A percentile compares a stretch with the other conserved stretches of the same genome.
Conservation (phyloP, 2,113 vertebrate species). For the Coptodon bakossiorum region DNA sequence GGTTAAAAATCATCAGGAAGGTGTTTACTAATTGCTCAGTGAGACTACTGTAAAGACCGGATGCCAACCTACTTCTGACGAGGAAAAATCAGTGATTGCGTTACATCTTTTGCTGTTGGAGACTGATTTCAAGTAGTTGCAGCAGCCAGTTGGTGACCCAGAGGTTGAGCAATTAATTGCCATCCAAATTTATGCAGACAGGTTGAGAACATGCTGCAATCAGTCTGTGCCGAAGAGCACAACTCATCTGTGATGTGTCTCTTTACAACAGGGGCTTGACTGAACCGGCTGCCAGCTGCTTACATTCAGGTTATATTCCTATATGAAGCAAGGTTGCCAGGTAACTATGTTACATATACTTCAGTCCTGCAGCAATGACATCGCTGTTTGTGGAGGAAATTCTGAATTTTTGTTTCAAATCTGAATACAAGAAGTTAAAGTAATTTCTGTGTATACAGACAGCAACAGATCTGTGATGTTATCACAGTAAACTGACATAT, state of each 20-base stretch:
- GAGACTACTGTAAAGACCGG: background rate
- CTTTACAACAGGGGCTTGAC: background rate
- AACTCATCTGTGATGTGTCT: background rate
- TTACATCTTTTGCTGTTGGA: background rate
- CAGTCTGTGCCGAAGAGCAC: background rate
- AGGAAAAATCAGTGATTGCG: background rate
- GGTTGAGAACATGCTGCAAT: background rate
- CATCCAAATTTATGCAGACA: background rate
- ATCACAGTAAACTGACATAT: background rate
- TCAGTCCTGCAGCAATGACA: background rate
- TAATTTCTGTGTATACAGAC: background rate
- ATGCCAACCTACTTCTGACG: background rate
- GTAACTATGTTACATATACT: background rate
- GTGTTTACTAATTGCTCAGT: background rate
- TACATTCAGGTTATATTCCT: background rate
- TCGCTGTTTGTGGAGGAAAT: background rate
- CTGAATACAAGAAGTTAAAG: background rate
- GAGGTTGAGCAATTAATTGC: background rate
- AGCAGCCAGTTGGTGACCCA: background rate
- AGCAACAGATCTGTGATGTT: background rate
- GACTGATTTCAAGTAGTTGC: background rate
- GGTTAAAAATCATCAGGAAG: background rate
- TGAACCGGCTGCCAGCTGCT: background rate
- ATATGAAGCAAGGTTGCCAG: background rate
- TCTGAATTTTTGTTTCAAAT: background rate